Base-by-base conservation (phyloP, 2,113 vertebrate genomes). In the Riparia riparia region DNA sequence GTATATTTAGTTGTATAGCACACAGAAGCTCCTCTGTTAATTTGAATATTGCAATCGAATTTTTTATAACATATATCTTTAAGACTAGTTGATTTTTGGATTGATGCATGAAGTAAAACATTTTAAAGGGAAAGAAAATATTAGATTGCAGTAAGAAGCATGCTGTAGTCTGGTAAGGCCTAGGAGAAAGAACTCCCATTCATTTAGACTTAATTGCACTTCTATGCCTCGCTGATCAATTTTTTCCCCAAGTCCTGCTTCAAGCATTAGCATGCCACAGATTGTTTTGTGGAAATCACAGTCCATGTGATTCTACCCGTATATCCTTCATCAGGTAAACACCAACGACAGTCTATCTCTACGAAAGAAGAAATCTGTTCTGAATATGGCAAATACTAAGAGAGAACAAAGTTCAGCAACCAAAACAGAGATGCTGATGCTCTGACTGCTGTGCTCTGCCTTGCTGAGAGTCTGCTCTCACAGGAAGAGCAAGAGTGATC, bases 251-350 rank as follows among this genome's bases (percentile, higher is more conserved):
- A 96, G 85, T 95, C 79, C 86, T 95, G 83, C 80, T 90, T 85
- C 89, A 95, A 94, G 94, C 80, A 82, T 94, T 87, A 84, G 61
- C 82, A 28, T 91, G 96, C 56, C 91, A 88, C 87, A 96, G 89
- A 92, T 95, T 93, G 78, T 93, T 96, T 96, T 94, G 89, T 64
- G 58, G 69, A 82, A 97, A 90, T 98, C 86, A 88, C 89, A 92
- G 89, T 94, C 83, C 69, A n/a, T 93, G 68, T 60, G 82, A 95
- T 97, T 96, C 94, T 68, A 21, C 70, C 92, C 64, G 50, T 37
- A 89, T 85, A 89, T 90, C 93, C 83, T 97, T 94, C 87, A 80
- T 90, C 89, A 70, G 73, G 69, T 93, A 90, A 89, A 94, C 78
- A 80, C 86, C 94, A 73, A 79, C 47, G 64, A 83, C 61, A 86